Evolutionary conservation across 2,888 invertebrate genomes (phyloP).

Genomic region (Trimorus sp.): DNA sequence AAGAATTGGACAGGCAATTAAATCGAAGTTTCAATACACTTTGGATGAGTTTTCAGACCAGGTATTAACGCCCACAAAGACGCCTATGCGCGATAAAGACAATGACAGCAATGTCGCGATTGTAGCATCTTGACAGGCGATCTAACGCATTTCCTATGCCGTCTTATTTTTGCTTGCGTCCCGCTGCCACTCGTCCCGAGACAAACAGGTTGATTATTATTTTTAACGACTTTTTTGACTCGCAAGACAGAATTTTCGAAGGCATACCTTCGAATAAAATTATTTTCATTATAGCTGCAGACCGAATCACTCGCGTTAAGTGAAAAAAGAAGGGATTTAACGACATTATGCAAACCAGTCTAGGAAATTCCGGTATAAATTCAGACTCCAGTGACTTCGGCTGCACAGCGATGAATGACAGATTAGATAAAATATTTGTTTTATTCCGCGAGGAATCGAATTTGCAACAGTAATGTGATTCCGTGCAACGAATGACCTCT

Average conservation of each 20-base stretch:
- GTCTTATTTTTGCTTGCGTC: background rate
- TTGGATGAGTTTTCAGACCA: background rate
- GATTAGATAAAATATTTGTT: conserved; percentile 20
- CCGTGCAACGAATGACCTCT: background rate
- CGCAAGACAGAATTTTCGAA: too few species aligned
- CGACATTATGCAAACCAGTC: too few species aligned
- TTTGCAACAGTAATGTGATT: conserved; percentile 5
- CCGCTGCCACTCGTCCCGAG: background rate
- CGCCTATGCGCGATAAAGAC: conserved; percentile 1
- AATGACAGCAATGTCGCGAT: conserved; percentile 1
- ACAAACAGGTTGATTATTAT: background rate
- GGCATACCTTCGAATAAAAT: too few species aligned
- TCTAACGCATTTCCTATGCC: background rate
- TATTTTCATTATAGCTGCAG: too few species aligned
- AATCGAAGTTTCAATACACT: background rate
- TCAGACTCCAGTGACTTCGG: conserved; percentile 1
- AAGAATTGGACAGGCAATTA: background rate
- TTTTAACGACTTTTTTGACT: too few species aligned
- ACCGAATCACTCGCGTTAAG: too few species aligned
- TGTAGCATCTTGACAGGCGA: conserved; percentile 9
- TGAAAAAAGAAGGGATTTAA: too few species aligned
- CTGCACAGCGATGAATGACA: conserved; percentile 3
- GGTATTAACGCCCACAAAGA: conserved; percentile 5
- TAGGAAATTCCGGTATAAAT: background rate
- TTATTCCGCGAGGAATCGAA: background rate